Percentiles rank a stretch among this genome's conserved stretches.
Conservation (phyloP, 2,888 invertebrate genomes). For the Volucella inflata region DNA sequence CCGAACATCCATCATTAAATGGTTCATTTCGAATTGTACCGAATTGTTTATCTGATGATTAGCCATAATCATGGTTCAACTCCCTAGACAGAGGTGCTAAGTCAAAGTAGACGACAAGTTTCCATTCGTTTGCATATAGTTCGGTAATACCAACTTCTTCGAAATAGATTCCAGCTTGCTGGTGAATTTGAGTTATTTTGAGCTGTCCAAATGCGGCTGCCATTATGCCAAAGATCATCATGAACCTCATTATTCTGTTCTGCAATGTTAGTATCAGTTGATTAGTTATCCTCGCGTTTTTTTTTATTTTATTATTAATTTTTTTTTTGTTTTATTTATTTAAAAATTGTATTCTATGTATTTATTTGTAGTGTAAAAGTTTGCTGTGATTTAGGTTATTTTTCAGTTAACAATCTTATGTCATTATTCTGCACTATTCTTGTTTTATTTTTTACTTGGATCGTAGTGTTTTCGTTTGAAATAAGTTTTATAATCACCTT, state of each 20-base stretch:
- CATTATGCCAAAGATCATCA: too few species aligned
- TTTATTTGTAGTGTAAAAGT: too few species aligned
- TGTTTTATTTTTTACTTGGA: background rate
- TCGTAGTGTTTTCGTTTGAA: background rate
- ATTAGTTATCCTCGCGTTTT: background rate
- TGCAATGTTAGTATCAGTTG: too few species aligned
- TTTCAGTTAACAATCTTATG: background rate
- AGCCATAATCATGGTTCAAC: background rate
- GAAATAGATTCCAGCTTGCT: conserved; percentile 21
- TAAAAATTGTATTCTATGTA: too few species aligned
- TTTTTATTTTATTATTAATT: background rate
- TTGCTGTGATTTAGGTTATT: background rate
- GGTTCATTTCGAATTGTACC: conserved; percentile 13
- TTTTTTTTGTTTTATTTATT: too few species aligned
- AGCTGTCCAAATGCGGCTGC: too few species aligned
- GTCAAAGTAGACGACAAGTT: conserved; percentile 20
- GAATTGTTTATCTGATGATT: background rate
- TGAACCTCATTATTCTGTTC: too few species aligned
- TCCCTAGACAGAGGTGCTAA: background rate
- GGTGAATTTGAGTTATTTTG: background rate
- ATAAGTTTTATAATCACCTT: conserved; percentile 2
- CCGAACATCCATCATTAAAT: conserved; percentile 18
- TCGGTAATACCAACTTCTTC: conserved; percentile 15
- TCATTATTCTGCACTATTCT: conserved; percentile 5
- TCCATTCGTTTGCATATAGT: conserved; percentile 16